Evolutionary conservation across 2,113 vertebrate species (phyloP).

Genomic region (Bufo gargarizans): DNA sequence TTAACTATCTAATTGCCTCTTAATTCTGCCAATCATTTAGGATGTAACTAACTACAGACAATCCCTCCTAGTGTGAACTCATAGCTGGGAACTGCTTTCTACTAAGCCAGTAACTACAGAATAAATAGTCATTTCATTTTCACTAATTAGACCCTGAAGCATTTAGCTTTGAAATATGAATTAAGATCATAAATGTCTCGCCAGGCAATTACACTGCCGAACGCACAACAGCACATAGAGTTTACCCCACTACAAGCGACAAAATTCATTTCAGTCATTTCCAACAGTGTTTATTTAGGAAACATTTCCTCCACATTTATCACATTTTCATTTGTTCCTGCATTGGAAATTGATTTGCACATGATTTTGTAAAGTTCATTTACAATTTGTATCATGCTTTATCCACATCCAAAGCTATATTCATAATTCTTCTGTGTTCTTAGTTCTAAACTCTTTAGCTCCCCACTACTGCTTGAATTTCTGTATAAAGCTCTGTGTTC

Average conservation of each 20-base stretch:
- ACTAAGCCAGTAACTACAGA: slow-evolving; percentile 16
- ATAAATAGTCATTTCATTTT: slow-evolving; percentile 20
- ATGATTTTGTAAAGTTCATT: not conserved
- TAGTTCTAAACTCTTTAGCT: too few relatives aligned
- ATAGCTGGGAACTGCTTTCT: not conserved
- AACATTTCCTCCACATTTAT: too few relatives aligned
- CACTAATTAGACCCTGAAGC: slow-evolving; percentile 40
- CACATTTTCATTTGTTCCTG: not conserved
- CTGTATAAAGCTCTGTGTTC: too few relatives aligned
- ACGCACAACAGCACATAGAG: not conserved
- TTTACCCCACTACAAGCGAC: not conserved
- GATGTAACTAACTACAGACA: not conserved
- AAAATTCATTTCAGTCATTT: not conserved
- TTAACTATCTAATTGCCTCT: not conserved
- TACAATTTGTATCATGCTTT: not conserved
- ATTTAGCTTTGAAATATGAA: slow-evolving; percentile 23
- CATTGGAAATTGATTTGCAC: not conserved
- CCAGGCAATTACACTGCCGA: slow-evolving; percentile 10
- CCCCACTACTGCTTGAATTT: too few relatives aligned
- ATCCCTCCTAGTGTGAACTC: not conserved
- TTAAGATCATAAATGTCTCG: slow-evolving; percentile 16
- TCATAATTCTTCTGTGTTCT: not conserved
- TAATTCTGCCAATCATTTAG: slow-evolving; percentile 1
- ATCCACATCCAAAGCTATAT: not conserved
- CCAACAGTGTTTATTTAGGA: not conserved